Percentiles rank a stretch among this genome's conserved stretches.
Evolutionary conservation across 1,140 invertebrate species (phyloP).

Genomic region (Camponotus floridanus): DNA sequence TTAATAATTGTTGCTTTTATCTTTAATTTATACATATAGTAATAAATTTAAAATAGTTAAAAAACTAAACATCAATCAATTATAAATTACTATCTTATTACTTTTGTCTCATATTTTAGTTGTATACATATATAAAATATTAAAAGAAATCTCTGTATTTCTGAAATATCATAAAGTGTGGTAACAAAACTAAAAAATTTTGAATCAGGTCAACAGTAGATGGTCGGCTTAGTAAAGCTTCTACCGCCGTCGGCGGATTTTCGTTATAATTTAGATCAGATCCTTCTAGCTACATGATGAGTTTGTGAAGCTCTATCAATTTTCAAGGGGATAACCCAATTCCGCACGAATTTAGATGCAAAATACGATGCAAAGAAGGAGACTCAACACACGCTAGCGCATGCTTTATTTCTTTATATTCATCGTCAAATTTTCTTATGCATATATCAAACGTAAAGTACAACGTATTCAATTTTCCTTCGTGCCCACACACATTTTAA

Average conservation of each 20-base stretch:
- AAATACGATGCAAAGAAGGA: conserved; percentile 2
- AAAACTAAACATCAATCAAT: neutral
- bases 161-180: conserved; percentile 21
- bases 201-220: conserved; percentile 38
- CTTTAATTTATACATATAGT: neutral
- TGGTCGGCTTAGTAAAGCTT: conserved; percentile 39
- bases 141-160: conserved; percentile 5
- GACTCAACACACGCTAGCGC: neutral
- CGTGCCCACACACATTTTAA: neutral
- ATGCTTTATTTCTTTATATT: neutral
- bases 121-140: conserved; percentile 1
- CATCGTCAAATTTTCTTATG: conserved; percentile 9
- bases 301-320: conserved; percentile 79
- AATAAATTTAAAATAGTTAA: neutral
- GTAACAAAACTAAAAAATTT: conserved; percentile 31
- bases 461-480: neutral
- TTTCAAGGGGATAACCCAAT: conserved; percentile 57
- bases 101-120: conserved; percentile 25
- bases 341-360: conserved; percentile 25
- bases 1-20: neutral
- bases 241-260: conserved; percentile 67
- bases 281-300: conserved; percentile 71
- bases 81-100: neutral
- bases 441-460: neutral
- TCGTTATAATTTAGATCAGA: conserved; percentile 78